phyloP scores from a whole-genome alignment of 2,113 vertebrate species.

The Cavia porcellus region DNA sequence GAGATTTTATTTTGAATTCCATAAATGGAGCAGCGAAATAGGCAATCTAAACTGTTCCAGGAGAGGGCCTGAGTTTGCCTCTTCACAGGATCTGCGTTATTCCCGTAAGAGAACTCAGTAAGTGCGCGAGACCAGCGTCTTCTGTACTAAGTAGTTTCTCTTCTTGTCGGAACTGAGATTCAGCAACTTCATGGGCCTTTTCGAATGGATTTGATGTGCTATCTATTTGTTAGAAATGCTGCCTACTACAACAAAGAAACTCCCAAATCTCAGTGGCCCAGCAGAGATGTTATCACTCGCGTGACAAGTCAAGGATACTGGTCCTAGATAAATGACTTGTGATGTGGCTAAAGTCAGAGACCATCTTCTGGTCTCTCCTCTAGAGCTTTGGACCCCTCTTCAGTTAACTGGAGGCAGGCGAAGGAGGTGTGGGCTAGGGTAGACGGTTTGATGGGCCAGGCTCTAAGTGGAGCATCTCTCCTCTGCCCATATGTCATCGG shows the following conservation, averaged over 20 bases:
- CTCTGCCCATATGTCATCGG: background rate
- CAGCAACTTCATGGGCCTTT: background rate
- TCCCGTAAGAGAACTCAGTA: background rate
- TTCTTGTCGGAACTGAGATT: background rate
- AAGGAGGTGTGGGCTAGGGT: background rate
- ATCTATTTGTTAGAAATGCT: background rate
- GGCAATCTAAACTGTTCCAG: background rate
- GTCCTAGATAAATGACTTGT: background rate
- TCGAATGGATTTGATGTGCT: background rate
- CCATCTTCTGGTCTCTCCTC: background rate
- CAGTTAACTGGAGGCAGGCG: background rate
- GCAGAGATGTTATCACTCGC: background rate
- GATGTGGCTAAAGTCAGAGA: background rate
- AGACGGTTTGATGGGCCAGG: background rate
- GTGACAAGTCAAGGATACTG: background rate
- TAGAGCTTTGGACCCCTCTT: background rate
- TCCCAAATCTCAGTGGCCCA: background rate
- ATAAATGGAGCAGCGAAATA: background rate
- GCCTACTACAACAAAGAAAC: background rate
- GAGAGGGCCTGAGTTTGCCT: background rate
- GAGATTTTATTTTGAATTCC: conserved; percentile 43
- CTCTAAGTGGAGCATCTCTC: background rate
- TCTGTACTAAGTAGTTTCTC: background rate
- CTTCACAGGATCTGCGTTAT: background rate
- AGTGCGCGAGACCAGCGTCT: background rate